phyloP scores from a whole-genome alignment of 2,113 vertebrate genomes.

The Romanogobio albipinnatus region DNA sequence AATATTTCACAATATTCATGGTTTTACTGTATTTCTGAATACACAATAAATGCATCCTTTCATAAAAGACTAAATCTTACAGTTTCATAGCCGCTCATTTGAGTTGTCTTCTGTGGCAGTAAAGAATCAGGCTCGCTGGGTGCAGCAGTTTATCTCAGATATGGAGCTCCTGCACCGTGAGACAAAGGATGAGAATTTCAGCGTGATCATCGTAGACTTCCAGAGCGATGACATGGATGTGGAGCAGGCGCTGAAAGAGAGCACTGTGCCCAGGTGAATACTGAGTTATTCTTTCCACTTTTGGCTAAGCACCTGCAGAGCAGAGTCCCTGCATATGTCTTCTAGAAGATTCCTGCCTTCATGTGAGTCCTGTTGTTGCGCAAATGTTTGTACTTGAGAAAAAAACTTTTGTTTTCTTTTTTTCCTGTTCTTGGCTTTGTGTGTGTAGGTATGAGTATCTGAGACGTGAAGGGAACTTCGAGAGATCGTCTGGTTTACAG shows the following conservation, averaged over 20 bases:
- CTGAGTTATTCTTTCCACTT: background rate
- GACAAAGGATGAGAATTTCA: slow-evolving; percentile 90
- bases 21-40: no score
- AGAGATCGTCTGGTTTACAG: slow-evolving; percentile 93
- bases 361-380: background rate
- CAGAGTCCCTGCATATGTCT: background rate
- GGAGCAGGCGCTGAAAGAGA: slow-evolving; percentile 82
- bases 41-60: no score
- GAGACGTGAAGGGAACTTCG: slow-evolving; percentile 90
- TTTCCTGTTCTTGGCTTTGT: background rate
- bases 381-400: background rate
- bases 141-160: slow-evolving; percentile 94
- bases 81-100: background rate
- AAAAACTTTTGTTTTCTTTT: background rate
- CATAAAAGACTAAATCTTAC: no score
- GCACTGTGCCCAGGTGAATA: slow-evolving; percentile 85
- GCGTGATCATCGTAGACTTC: slow-evolving; percentile 92
- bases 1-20: no score
- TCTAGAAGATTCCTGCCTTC: background rate
- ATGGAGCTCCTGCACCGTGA: slow-evolving; percentile 85
- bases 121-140: slow-evolving; percentile 99
- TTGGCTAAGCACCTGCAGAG: slow-evolving; percentile 10
- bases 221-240: slow-evolving; percentile 98
- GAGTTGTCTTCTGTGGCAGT: slow-evolving; percentile 73
- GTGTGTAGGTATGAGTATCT: slow-evolving; percentile 88